Evolutionary conservation across 1,140 invertebrate species (phyloP).

Genomic region (Trachelipus rathkii): DNA sequence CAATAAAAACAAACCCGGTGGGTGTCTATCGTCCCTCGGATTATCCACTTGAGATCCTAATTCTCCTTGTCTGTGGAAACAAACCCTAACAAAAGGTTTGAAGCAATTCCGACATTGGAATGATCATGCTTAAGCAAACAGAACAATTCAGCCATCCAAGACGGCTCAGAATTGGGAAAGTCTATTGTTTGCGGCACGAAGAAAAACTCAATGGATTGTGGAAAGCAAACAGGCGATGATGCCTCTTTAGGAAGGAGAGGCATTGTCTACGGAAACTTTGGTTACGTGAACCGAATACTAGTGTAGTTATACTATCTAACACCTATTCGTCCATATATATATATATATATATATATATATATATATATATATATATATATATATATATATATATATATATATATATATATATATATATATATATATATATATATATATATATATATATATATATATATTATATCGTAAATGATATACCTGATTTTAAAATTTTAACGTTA

Average conservation of each 20-base stretch:
- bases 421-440: no score
- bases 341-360: no score
- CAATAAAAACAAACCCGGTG: no score
- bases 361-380: no score
- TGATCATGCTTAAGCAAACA: conserved; percentile 7
- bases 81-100: not conserved
- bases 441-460: no score
- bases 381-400: no score
- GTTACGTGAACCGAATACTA: no score
- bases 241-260: not conserved
- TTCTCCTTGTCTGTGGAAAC: conserved; percentile 6
- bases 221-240: not conserved
- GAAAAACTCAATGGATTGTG: conserved; percentile 9
- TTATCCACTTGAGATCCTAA: not conserved
- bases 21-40: not conserved
- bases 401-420: no score
- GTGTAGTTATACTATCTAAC: no score
- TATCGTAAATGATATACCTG: no score
- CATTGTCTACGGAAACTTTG: not conserved
- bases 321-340: no score
- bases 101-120: not conserved
- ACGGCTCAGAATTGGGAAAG: not conserved
- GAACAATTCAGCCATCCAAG: not conserved
- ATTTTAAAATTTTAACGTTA: no score
- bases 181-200: not conserved